Evolutionary conservation across 2,797 vertebrate genomes (phyloP).

Genomic region (Spatula clypeata): DNA sequence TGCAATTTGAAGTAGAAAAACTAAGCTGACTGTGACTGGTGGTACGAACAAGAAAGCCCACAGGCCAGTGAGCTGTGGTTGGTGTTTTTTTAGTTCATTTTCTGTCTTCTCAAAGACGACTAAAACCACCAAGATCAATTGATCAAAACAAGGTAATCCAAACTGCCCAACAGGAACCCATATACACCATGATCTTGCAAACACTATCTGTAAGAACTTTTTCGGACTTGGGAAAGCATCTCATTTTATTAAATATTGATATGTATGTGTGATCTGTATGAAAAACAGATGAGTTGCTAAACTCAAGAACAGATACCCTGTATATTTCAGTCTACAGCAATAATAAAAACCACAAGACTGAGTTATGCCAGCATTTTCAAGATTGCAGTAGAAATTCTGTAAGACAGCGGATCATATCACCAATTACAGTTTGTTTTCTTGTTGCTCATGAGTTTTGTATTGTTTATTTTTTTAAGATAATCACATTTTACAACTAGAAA

Average conservation of each 20-base stretch:
- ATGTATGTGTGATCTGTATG: neutral
- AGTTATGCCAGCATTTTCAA: slow-evolving; percentile 3
- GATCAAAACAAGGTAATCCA: neutral
- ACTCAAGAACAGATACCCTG: neutral
- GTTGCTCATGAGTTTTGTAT: neutral
- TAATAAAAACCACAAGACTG: neutral
- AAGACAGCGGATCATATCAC: neutral
- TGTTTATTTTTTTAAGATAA: neutral
- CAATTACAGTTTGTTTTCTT: neutral
- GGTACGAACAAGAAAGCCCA: neutral
- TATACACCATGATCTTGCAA: neutral
- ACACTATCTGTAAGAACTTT: neutral
- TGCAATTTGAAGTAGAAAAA: neutral
- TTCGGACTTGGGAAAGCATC: neutral
- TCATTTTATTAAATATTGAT: neutral
- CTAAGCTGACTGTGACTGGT: neutral
- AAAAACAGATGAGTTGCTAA: neutral
- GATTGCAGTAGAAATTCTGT: neutral
- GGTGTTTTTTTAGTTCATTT: neutral
- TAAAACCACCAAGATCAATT: neutral
- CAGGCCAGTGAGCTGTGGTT: neutral
- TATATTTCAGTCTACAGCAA: neutral
- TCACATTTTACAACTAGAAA: neutral
- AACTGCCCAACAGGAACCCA: neutral
- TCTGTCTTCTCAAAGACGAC: neutral